Conservation (phyloP, 30 jellyfish, hydroid and myxozoan species). For the Hydractinia symbiolongicarpus region DNA sequence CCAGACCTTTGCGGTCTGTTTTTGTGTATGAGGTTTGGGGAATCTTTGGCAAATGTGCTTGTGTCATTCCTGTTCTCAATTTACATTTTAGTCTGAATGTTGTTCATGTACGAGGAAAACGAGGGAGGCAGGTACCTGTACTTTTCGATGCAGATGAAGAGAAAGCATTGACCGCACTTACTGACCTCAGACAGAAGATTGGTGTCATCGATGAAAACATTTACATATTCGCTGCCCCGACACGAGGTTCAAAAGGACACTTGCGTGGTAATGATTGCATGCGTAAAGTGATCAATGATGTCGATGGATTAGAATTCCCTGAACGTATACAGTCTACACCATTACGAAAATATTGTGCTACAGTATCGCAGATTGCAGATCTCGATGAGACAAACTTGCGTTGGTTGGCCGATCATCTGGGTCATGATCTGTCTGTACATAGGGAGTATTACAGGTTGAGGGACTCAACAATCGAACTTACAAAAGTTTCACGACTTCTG, state of each 20-base stretch:
- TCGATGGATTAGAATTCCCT: conserved; percentile 21
- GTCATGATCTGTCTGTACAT: conserved; percentile 30
- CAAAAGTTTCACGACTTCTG: conserved; percentile 33
- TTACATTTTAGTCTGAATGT: conserved; percentile 35
- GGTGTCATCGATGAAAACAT: conserved; percentile 26
- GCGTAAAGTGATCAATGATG: conserved; percentile 6
- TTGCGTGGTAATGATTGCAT: conserved; percentile 48
- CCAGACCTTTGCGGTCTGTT: too few species aligned
- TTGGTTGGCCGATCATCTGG: conserved; percentile 47
- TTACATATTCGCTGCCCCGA: conserved; percentile 41
- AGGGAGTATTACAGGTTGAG: conserved; percentile 31
- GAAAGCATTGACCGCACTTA: conserved; percentile 34
- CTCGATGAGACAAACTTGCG: conserved; percentile 30
- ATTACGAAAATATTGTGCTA: conserved; percentile 39
- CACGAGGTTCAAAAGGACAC: conserved; percentile 24
- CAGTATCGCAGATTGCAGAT: conserved; percentile 40
- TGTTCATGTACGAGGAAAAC: conserved; percentile 32
- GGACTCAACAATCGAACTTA: conserved; percentile 45
- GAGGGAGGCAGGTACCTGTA: conserved; percentile 42
- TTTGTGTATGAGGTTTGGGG: too few species aligned
- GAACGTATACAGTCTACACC: conserved; percentile 32
- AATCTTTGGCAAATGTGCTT: too few species aligned
- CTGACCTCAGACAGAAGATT: conserved; percentile 7
- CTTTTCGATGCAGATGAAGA: conserved; percentile 12
- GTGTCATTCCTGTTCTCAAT: background rate